Evolutionary conservation across 1,140 invertebrate genomes (phyloP), one percentile per base, ranked within the genome.

Genomic region (Meteorus sp.): DNA sequence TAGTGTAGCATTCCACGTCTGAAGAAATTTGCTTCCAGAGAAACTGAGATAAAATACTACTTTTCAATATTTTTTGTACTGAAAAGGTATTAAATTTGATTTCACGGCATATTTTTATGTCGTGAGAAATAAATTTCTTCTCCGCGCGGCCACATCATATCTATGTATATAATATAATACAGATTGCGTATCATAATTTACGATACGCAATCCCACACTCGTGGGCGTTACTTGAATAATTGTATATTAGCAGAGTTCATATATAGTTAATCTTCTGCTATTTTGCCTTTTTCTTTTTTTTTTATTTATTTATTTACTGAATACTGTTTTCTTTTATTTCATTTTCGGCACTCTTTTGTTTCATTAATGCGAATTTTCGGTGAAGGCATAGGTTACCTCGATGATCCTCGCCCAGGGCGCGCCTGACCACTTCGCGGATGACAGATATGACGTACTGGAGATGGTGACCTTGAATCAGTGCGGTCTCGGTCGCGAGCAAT

Each of bases 371-470:
- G 17, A 11, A 47, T 48, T 25, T n/a, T n/a, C n/a, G n/a, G n/a
- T n/a, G n/a, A n/a, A n/a, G n/a, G n/a, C n/a, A 51, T 48, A 25
- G 19, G 47, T 54, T 75, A 76, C 75, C 74, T 75, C 23, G 73
- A 72, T 53, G 69, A 70, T 62, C 65, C 65, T 57, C 71, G 70
- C 43, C 64, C 43, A 22, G 64, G 70, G 61, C 69, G 68, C 47
- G 61, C 59, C 60, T 69, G 67, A 60, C 59, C 68, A 61, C 61
- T 65, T 23, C 67, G 63, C 43, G 74, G 71, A 72, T 74, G 70
- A 72, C 73, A 75, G 62, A 76, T 70, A 64, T 75, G 72, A 63
- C 69, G 68, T 56, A 72, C 50, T 47, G 71, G 63, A n/a, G 66
- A 72, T 39, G 69, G 63, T 41, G 73, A 62, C 65, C 66, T 72